A percentile compares a stretch with the other conserved stretches of the same genome.
Conservation (phyloP, 2,888 invertebrate species). For the Carabus problematicus region DNA sequence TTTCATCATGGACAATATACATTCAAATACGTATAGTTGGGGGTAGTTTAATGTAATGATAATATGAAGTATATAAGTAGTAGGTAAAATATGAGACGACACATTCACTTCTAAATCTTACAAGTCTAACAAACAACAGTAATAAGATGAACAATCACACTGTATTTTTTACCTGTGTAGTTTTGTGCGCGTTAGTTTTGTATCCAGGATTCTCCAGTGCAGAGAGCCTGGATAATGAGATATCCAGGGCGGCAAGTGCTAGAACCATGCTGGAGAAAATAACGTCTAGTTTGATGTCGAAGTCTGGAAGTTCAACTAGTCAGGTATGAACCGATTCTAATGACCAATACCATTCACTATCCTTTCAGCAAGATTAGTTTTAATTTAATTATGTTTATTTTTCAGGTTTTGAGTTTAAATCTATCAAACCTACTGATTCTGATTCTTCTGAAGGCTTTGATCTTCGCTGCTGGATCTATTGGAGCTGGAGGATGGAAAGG, state of each 20-base stretch:
- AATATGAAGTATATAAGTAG: background rate
- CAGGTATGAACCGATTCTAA: conserved; percentile 63
- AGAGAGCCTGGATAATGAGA: conserved; percentile 18
- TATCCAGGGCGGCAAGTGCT: conserved; percentile 18
- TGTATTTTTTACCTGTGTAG: background rate
- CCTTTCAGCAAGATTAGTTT: background rate
- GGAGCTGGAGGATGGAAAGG: conserved; percentile 73
- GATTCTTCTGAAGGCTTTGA: conserved; percentile 80
- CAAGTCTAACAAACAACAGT: no score
- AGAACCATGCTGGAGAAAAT: conserved; percentile 61
- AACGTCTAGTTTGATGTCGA: conserved; percentile 72
- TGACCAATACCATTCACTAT: background rate
- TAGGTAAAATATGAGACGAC: background rate
- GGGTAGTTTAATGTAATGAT: background rate
- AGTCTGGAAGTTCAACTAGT: conserved; percentile 71
- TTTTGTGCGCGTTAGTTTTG: background rate
- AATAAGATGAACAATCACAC: no score
- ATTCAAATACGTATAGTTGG: conserved; percentile 1
- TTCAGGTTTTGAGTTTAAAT: conserved; percentile 79
- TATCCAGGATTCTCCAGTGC: background rate
- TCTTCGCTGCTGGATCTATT: conserved; percentile 81
- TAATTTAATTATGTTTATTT: conserved; percentile 30
- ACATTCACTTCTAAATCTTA: no score
- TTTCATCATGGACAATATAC: conserved; percentile 1
- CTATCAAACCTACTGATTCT: conserved; percentile 82